Base-by-base conservation (phyloP, 2,888 invertebrate species). In the Papilio protenor region DNA sequence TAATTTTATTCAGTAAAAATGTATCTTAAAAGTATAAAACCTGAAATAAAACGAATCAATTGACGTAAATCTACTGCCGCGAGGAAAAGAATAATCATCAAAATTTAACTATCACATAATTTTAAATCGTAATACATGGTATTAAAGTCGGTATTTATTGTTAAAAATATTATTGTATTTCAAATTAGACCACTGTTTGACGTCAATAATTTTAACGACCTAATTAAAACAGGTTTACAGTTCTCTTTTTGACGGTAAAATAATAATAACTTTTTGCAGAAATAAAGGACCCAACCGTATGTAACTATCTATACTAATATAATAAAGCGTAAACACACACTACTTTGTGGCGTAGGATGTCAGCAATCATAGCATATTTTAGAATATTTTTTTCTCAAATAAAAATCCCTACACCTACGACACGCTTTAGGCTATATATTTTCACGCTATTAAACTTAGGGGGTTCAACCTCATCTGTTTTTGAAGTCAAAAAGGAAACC, bases 131-230 rank as follows among this genome's bases (percentile, higher is more conserved):
- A 47, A 57, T 33, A 59, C 49, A 59, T 75, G 33, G 66, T 40
- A n/a, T 18, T 71, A 71, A 59, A 61, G 40, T 70, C 45, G 23
- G 11, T 47, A 18, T 76, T 69, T 21, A 59, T 27, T 71, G 1
- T n/a, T 49, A 61, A 66, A 59, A 52, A 70, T 77, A 59, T 40
- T 57, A 74, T 74, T 80, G 79, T 79, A 78, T 80, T 78, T 81
- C 74, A 76, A 79, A 82, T 79, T 80, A 79, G 79, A 81, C 81
- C 75, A 57, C 80, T 78, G 76, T 71, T 79, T 83, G 81, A 84
- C 83, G 84, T 84, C 83, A 84, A 80, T 76, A 71, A 78, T 73
- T 79, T 75, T 72, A 81, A 77, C 82, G 59, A 72, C 81, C 80
- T 83, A 70, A 78, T 76, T 77, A 77, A 77, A 79, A 77, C 71